Evolutionary conservation across 2,888 invertebrate species (phyloP), one percentile per base, ranked within the genome.

Genomic region (Beris chalybata): DNA sequence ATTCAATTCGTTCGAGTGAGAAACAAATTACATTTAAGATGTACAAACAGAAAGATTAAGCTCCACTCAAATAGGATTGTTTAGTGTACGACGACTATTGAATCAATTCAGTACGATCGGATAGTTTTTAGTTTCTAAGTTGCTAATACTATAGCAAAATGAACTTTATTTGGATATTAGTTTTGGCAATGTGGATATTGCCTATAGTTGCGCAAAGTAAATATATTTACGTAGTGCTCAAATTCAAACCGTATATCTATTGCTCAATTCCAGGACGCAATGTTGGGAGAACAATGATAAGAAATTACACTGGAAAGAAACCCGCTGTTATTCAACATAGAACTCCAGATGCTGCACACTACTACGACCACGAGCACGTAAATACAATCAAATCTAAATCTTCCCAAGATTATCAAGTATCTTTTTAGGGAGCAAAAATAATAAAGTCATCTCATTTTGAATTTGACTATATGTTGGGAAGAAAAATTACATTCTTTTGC

Each of bases 401-500:
- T 22, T 53, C 22, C 29, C 2, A 1, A 53, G 29, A 12, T 48
- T 48, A 48, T 48, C 11, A 13, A 15, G 12, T 22, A 22, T 12
- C 45, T 22, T 59, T 70, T 44, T 78, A 95, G 94, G 95, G 95
- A 15, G 95, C 95, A 2, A 93, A 93, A 81, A 95, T 95, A 70
- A 84, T 90, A 43, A 85, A 91, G 71, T 91, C 93, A 0, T 95
- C 95, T 1, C 95, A 95, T 79, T 95, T 95, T 79, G 95, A 95
- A 78, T 88, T 90, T 81, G 94, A 95, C 83, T 95, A 94, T 82
- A 91, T 92, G 52, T 82, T 96, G 74, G 96, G 96, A 0, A 93
- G 96, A 77, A 96, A 96, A 82, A 94, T 96, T 68, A 91, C 93
- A 2, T 94, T 96, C 79, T 85, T 96, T 69, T 96, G 96, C 79